phyloP scores from a whole-genome alignment of 2,113 vertebrate genomes.

The Hippocampus zosterae region DNA sequence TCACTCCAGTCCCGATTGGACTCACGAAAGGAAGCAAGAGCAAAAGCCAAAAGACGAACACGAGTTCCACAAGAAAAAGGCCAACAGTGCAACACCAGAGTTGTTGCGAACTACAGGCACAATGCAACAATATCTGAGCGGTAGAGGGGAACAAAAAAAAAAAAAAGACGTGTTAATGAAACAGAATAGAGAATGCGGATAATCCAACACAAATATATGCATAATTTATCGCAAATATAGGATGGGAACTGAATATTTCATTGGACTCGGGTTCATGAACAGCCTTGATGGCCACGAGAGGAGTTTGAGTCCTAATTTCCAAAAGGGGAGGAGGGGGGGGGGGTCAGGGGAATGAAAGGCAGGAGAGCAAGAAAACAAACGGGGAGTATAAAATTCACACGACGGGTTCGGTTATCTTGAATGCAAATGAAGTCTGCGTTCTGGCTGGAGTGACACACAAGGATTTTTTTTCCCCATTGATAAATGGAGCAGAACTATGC shows the following conservation, averaged over 20 bases:
- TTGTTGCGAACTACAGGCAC: conserved; percentile 16
- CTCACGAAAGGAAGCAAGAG: conserved; percentile 15
- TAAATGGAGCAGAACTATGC: conserved; percentile 59
- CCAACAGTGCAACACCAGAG: conserved; percentile 1
- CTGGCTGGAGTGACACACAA: conserved; percentile 65
- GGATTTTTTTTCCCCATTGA: conserved; percentile 55
- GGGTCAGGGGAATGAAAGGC: conserved; percentile 27
- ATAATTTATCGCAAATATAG: conserved; percentile 24
- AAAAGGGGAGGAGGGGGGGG: conserved; percentile 6
- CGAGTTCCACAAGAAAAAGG: not conserved
- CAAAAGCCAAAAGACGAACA: conserved; percentile 14
- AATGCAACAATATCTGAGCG: conserved; percentile 15
- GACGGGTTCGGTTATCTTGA: conserved; percentile 69
- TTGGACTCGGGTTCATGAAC: conserved; percentile 24
- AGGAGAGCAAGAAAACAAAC: conserved; percentile 45
- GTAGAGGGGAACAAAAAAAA: not conserved
- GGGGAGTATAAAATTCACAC: conserved; percentile 67
- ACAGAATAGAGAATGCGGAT: conserved; percentile 6
- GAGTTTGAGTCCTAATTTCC: conserved; percentile 47
- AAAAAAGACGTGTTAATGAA: not conserved
- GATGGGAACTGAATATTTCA: conserved; percentile 28
- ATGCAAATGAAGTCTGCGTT: conserved; percentile 66
- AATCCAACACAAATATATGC: conserved; percentile 9
- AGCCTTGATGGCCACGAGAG: conserved; percentile 13
- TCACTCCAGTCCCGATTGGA: conserved; percentile 27